A percentile compares a stretch with the other conserved stretches of the same genome.
phyloP scores from a whole-genome alignment of 2,888 invertebrate genomes.

The Gymnosoma rotundatum region DNA sequence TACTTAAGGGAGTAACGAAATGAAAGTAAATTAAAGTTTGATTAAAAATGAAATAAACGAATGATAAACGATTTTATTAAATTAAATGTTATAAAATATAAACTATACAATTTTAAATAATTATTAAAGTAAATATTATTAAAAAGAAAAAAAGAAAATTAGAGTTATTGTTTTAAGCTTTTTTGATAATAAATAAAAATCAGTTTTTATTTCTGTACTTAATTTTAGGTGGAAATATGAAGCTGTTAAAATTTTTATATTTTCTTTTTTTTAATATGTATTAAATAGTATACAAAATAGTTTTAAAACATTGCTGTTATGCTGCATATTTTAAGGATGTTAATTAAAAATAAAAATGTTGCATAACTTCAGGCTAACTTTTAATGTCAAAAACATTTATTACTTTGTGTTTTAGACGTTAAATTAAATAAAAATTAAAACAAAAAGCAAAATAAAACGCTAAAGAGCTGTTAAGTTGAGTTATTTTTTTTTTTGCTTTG shows the following conservation, averaged over 20 bases:
- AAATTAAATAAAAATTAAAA: not conserved
- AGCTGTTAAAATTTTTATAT: not conserved
- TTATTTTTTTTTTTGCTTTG: not conserved
- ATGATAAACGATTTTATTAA: conserved; percentile 11
- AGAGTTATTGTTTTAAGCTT: too few species aligned
- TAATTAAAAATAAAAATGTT: conserved; percentile 56
- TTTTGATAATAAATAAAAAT: too few species aligned
- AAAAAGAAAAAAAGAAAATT: too few species aligned
- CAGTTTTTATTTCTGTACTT: not conserved
- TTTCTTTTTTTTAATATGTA: not conserved
- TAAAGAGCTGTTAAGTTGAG: conserved; percentile 15
- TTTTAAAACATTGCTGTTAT: not conserved
- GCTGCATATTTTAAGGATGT: conserved; percentile 55
- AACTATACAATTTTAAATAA: not conserved
- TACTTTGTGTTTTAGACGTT: not conserved
- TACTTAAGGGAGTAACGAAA: conserved; percentile 30
- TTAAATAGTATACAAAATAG: not conserved
- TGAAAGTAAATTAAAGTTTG: not conserved
- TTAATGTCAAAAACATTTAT: conserved; percentile 48
- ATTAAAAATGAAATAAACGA: not conserved
- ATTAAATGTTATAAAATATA: conserved; percentile 13
- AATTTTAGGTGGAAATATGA: not conserved
- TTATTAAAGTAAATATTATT: too few species aligned
- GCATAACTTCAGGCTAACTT: conserved; percentile 44
- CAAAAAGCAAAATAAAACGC: not conserved